phyloP scores from a whole-genome alignment of 2,888 invertebrate genomes.

The Galerucella calmariensis region DNA sequence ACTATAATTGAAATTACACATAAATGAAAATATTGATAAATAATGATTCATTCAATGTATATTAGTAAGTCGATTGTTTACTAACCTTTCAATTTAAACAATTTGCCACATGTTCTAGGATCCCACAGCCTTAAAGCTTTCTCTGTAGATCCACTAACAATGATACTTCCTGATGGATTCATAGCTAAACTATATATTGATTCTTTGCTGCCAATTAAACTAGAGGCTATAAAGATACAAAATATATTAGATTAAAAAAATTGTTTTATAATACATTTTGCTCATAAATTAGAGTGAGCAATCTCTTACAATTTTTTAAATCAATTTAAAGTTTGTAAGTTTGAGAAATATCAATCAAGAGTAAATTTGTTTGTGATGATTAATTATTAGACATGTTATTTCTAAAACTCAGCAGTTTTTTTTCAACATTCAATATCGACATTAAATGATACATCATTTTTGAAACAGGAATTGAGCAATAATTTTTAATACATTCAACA shows the following conservation, averaged over 20 bases:
- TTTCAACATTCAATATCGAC: no score
- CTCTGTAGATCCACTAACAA: conserved; percentile 96
- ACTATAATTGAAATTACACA: no score
- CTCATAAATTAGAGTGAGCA: not conserved
- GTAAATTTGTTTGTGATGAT: no score
- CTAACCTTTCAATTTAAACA: conserved; percentile 90
- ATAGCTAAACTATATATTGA: conserved; percentile 98
- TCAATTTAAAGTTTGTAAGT: no score
- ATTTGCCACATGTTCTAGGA: conserved; percentile 91
- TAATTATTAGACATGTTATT: no score
- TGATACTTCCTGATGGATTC: conserved; percentile 95
- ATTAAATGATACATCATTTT: no score
- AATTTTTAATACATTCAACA: conserved; percentile 29
- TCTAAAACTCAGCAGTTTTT: no score
- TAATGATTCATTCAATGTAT: no score
- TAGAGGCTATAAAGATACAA: conserved; percentile 76
- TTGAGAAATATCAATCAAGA: no score
- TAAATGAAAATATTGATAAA: no score
- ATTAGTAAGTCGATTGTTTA: not conserved
- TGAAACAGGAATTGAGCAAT: no score
- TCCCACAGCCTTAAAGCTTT: conserved; percentile 97
- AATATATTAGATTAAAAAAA: conserved; percentile 4
- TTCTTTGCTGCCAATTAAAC: conserved; percentile 95
- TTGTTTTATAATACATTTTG: not conserved
- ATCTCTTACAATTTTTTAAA: no score